Percentiles rank a stretch among this genome's conserved stretches.
These are phyloP conservation scores for Drosophila acutilabella DNA, from an alignment of 2,888 invertebrate species.

Conservation along the genomic window DNA sequence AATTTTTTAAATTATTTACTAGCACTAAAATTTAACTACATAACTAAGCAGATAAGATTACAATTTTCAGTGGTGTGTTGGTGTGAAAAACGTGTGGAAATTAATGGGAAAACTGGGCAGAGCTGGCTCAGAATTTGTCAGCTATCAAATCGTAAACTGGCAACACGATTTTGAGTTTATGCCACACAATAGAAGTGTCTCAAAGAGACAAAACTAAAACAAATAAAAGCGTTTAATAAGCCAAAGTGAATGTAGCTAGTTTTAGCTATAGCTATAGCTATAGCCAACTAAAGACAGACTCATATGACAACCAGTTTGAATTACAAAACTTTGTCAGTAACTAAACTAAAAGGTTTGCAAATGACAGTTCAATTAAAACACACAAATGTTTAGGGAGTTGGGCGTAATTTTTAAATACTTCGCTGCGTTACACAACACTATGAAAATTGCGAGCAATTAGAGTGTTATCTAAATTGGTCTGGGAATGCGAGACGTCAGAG, in stretches of 20 bases:
- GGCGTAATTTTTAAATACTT: conserved; percentile 28
- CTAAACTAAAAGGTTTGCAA: conserved; percentile 4
- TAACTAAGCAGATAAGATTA: too few species aligned
- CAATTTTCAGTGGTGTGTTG: too few species aligned
- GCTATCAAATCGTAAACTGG: neutral
- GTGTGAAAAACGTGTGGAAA: neutral
- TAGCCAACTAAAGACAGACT: too few species aligned
- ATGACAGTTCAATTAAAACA: conserved; percentile 44
- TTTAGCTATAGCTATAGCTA: neutral
- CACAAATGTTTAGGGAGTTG: conserved; percentile 23
- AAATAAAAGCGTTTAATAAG: neutral
- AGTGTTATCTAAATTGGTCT: conserved; percentile 59
- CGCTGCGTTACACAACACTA: conserved; percentile 49
- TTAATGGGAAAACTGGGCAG: neutral
- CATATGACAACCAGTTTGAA: conserved; percentile 9
- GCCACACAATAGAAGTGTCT: neutral
- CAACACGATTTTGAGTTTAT: neutral
- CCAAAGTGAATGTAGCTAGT: conserved; percentile 1
- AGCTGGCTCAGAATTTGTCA: neutral
- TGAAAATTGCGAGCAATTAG: conserved; percentile 65
- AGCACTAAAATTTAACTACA: too few species aligned
- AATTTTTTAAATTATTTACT: too few species aligned
- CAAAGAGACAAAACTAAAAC: neutral
- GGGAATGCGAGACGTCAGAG: neutral
- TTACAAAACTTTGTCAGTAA: conserved; percentile 1